Percentiles rank a stretch among this genome's conserved stretches.
Conservation (phyloP, 2,797 vertebrate species). For the Lacerta agilis region DNA sequence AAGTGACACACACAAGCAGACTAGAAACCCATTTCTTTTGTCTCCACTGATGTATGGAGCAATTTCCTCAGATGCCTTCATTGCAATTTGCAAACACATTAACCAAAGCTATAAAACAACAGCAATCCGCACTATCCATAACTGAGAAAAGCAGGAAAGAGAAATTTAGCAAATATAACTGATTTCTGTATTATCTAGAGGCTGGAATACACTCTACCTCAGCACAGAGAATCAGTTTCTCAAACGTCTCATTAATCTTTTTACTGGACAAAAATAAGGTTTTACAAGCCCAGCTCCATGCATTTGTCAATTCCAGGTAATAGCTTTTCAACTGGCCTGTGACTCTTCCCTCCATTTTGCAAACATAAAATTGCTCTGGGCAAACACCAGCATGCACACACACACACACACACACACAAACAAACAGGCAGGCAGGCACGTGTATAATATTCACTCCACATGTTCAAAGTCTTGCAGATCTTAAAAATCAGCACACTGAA, state of each 20-base stretch:
- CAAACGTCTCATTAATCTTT: conserved; percentile 48
- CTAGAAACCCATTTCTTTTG: conserved; percentile 57
- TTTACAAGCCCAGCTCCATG: neutral
- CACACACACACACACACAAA: too few species aligned
- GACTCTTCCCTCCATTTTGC: neutral
- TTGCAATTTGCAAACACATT: conserved; percentile 76
- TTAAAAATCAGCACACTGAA: neutral
- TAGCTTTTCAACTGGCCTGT: neutral
- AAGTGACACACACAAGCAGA: conserved; percentile 51
- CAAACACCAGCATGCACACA: neutral
- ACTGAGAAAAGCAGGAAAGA: conserved; percentile 54
- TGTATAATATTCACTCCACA: neutral
- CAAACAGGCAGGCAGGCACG: neutral
- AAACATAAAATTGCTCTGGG: neutral
- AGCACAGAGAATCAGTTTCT: conserved; percentile 36
- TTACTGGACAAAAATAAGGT: conserved; percentile 28
- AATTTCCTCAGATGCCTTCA: conserved; percentile 74
- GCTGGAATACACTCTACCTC: conserved; percentile 42
- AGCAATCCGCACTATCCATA: conserved; percentile 65
- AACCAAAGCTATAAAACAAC: conserved; percentile 75
- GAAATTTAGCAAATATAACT: conserved; percentile 68
- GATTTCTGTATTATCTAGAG: conserved; percentile 60
- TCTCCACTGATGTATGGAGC: conserved; percentile 67
- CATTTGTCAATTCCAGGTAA: neutral
- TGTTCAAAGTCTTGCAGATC: neutral